Base-by-base conservation (phyloP, 2,797 vertebrate genomes). In the Gephyroberyx darwinii region DNA sequence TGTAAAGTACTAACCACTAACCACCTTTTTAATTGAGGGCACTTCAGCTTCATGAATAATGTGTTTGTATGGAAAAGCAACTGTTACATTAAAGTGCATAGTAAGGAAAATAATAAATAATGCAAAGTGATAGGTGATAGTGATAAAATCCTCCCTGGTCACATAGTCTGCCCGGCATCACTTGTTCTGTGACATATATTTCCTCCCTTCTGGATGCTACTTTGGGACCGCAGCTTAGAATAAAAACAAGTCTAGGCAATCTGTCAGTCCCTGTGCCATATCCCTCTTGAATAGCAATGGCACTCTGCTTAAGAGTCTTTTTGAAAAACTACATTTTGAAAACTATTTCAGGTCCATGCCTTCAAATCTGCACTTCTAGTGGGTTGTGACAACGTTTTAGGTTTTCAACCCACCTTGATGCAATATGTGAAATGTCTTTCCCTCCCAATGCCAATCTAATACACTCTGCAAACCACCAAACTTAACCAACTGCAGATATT, bases 241-340 rank as follows among this genome's bases (percentile, higher is more conserved):
- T 67, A 47, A 69, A 75, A 79, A 69, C n/a, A 63, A 9, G 80
- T 73, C 22, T 14, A 65, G 52, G 57, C 2, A 0, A 66, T n/a
- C 50, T 66, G 59, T 62, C 43, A 52, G 57, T 77, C 68, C 53
- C 56, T 8, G 9, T 59, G 53, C 58, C 10, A 55, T 54, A 58
- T 43, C 5, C 58, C 51, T 65, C 54, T 50, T 83, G 37, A 79
- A 82, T 84, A 69, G 53, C 76, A 39, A 87, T 19, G 57, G 16
- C n/a, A 33, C 53, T 72, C 37, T 26, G 53, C 71, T 77, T 37
- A 37, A 58, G 20, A 69, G 56, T 37, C 30, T 17, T 17, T 5
- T 73, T 37, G 56, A 65, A 39, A 8, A 26, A 4, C 26, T 19
- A n/a, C 17, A 59, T 12, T 30, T 53, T 30, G 12, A 8, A 17